Conservation (phyloP, 2,888 invertebrate species). For the Archips xylosteana region DNA sequence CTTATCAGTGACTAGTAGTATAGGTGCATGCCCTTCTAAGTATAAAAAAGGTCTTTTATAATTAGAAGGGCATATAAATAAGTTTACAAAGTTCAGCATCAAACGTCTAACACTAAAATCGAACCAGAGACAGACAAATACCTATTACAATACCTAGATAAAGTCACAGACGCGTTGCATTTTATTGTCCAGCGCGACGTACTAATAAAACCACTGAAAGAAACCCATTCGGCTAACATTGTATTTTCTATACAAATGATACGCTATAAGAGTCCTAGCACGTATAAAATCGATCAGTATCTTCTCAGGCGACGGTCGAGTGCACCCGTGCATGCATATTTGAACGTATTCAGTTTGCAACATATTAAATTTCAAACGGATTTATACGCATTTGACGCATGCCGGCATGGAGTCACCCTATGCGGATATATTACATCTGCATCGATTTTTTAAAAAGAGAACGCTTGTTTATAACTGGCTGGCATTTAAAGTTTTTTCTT, state of each 20-base stretch:
- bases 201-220: conserved; percentile 35
- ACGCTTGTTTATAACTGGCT: conserved; percentile 29
- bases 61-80: too few relatives aligned
- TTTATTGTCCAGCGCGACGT: conserved; percentile 30
- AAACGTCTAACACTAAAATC: not conserved
- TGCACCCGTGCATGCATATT: conserved; percentile 60
- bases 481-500: conserved; percentile 7
- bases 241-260: conserved; percentile 38
- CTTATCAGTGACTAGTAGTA: too few relatives aligned
- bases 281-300: conserved; percentile 54
- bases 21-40: too few relatives aligned
- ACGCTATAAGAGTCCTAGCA: conserved; percentile 34
- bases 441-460: conserved; percentile 47
- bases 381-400: conserved; percentile 63
- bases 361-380: conserved; percentile 79
- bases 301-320: conserved; percentile 48
- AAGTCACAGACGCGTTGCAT: conserved; percentile 7
- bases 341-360: conserved; percentile 59
- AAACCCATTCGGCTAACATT: conserved; percentile 33
- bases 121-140: not conserved
- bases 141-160: not conserved
- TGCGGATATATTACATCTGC: conserved; percentile 52
- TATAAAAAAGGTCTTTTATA: too few relatives aligned
- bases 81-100: not conserved
- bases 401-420: conserved; percentile 52